Conservation (phyloP, 2,888 invertebrate species). For the Muschampia plurimacula region DNA sequence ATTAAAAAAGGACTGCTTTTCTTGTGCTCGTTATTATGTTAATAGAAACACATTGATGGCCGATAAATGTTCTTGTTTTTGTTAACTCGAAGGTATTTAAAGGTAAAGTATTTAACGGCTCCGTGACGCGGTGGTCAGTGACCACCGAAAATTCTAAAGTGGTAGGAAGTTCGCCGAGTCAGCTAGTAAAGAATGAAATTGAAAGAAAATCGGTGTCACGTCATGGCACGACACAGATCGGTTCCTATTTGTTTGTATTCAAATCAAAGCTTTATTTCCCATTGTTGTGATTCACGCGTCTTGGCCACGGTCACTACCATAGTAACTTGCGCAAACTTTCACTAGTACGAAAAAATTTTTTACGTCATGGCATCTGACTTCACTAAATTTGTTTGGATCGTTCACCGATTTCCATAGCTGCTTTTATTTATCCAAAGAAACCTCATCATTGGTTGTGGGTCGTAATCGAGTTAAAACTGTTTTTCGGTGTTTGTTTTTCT, state of each 20-base stretch:
- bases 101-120: too few species aligned
- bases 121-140: too few species aligned
- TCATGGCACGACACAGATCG: conserved; percentile 46
- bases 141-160: too few species aligned
- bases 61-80: too few species aligned
- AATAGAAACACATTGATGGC: too few species aligned
- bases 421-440: conserved; percentile 2
- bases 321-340: conserved; percentile 65
- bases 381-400: conserved; percentile 60
- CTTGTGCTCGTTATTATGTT: too few species aligned
- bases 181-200: not conserved
- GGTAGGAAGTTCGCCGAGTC: too few species aligned
- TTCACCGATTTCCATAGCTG: conserved; percentile 54
- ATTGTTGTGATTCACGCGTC: conserved; percentile 52
- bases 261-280: conserved; percentile 51
- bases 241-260: conserved; percentile 49
- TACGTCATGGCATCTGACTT: conserved; percentile 56
- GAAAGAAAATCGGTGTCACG: conserved; percentile 33
- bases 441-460: conserved; percentile 3
- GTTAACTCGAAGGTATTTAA: too few species aligned
- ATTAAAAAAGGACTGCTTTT: too few species aligned
- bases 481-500: not conserved
- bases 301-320: conserved; percentile 41
- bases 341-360: conserved; percentile 59
- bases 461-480: conserved; percentile 13